Percentiles rank a stretch among this genome's conserved stretches.
phyloP scores from a whole-genome alignment of 2,797 vertebrate species.

The Heliangelus exortis region DNA sequence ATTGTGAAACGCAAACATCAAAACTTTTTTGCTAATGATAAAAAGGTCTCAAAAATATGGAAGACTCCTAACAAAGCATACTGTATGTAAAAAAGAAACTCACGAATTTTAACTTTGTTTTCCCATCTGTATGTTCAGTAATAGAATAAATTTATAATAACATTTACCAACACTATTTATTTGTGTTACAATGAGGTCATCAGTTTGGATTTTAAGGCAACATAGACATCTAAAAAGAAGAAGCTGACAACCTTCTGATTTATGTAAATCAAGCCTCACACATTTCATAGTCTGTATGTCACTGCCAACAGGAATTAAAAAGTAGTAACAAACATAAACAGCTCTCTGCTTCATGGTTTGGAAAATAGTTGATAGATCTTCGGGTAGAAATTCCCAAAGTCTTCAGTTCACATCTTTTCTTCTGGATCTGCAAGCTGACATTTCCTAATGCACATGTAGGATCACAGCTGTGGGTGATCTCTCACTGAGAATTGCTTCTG shows the following conservation, averaged over 20 bases:
- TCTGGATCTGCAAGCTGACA: background rate
- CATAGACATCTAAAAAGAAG: slow-evolving; percentile 51
- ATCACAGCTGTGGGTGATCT: background rate
- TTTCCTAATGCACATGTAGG: background rate
- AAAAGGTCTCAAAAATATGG: background rate
- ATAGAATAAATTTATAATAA: slow-evolving; percentile 60
- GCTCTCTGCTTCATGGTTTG: slow-evolving; percentile 1
- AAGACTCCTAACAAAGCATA: background rate
- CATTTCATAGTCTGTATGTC: slow-evolving; percentile 61
- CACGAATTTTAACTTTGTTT: slow-evolving; percentile 36
- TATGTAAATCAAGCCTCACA: slow-evolving; percentile 70
- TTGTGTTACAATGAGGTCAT: slow-evolving; percentile 69
- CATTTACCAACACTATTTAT: slow-evolving; percentile 65
- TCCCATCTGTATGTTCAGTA: slow-evolving; percentile 60
- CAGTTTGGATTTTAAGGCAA: slow-evolving; percentile 51
- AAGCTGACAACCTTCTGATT: slow-evolving; percentile 67
- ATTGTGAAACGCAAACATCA: background rate
- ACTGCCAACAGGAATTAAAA: slow-evolving; percentile 64
- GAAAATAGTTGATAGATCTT: slow-evolving; percentile 47
- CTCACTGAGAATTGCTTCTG: background rate
- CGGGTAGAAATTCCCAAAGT: slow-evolving; percentile 21
- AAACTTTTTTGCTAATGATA: background rate
- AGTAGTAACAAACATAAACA: slow-evolving; percentile 69
- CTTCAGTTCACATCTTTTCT: background rate
- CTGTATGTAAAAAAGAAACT: background rate